phyloP scores from a whole-genome alignment of 2,888 invertebrate species.

The Thumatha senex region DNA sequence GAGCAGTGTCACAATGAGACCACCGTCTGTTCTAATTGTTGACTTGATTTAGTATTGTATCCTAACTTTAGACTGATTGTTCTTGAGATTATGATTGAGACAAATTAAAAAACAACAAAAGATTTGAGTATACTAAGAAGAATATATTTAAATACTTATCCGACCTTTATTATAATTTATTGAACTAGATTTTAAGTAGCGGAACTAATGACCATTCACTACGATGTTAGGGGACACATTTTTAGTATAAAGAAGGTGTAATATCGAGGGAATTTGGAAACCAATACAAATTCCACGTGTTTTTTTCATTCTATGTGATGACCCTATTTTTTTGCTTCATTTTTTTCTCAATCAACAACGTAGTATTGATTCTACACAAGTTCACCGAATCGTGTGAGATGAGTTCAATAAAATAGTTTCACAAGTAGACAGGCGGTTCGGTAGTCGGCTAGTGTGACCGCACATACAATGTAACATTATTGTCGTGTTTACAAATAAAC shows the following conservation, averaged over 20 bases:
- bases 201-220: conserved; percentile 6
- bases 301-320: conserved; percentile 26
- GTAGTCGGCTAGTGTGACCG: conserved; percentile 58
- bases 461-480: conserved; percentile 63
- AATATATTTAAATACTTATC: background rate
- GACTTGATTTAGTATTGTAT: too few species aligned
- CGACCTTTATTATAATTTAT: conserved; percentile 5
- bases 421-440: conserved; percentile 59
- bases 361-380: conserved; percentile 55
- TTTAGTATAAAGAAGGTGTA: conserved; percentile 8
- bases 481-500: conserved; percentile 83
- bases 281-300: conserved; percentile 20
- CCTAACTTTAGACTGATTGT: too few species aligned
- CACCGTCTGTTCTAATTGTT: too few species aligned
- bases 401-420: conserved; percentile 73
- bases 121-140: too few species aligned
- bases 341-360: conserved; percentile 47
- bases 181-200: conserved; percentile 6
- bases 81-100: too few species aligned
- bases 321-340: conserved; percentile 35
- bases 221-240: conserved; percentile 7
- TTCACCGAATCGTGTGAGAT: conserved; percentile 74
- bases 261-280: conserved; percentile 4
- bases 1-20: too few species aligned
- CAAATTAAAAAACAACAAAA: too few species aligned